Conservation (phyloP, 2,888 invertebrate genomes). For the Lordiphosa andalusiaca region DNA sequence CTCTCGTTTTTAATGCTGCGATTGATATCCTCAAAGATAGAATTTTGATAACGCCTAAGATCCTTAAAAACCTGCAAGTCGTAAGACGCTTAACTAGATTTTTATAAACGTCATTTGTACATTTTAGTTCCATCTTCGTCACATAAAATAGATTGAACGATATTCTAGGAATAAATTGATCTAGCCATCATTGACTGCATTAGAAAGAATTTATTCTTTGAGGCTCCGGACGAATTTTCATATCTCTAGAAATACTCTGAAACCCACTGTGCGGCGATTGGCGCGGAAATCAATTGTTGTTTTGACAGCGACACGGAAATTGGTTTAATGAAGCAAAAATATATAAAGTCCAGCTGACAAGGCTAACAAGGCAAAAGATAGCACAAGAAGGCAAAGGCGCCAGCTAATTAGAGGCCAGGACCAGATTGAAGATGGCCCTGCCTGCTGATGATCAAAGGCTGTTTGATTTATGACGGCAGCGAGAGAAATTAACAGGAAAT, state of each 20-base stretch:
- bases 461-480: slow-evolving; percentile 68
- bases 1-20: too few species aligned
- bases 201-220: too few species aligned
- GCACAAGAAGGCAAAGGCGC: slow-evolving; percentile 35
- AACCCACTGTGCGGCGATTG: slow-evolving; percentile 52
- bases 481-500: slow-evolving; percentile 57
- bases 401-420: slow-evolving; percentile 64
- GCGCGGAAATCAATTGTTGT: slow-evolving; percentile 75
- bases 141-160: too few species aligned
- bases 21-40: too few species aligned
- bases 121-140: too few species aligned
- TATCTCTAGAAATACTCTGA: slow-evolving; percentile 28
- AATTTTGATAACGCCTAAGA: too few species aligned
- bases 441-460: slow-evolving; percentile 66
- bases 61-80: too few species aligned
- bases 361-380: slow-evolving; percentile 63
- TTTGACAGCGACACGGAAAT: slow-evolving; percentile 75
- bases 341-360: slow-evolving; percentile 63
- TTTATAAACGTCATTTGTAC: too few species aligned
- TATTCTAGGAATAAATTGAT: too few species aligned
- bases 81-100: too few species aligned
- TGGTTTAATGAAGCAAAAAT: slow-evolving; percentile 74
- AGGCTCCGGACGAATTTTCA: too few species aligned
- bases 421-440: slow-evolving; percentile 48
- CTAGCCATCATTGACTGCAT: too few species aligned